phyloP scores from a whole-genome alignment of 2,797 vertebrate species.

The Poeciliopsis paucimaculata region DNA sequence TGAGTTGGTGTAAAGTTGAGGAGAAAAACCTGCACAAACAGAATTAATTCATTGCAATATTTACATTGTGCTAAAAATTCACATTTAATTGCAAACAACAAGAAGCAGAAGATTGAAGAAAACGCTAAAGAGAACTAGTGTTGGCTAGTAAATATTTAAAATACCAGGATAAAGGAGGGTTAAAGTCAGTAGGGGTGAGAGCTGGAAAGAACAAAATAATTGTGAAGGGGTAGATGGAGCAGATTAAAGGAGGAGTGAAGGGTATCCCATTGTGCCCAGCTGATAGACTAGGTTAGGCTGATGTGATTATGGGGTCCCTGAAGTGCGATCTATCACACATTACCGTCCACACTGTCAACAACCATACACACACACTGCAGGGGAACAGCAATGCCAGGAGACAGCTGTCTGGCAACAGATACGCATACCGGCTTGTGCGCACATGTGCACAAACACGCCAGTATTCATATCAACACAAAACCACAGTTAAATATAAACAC shows the following conservation, averaged over 20 bases:
- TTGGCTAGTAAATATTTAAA: conserved; percentile 9
- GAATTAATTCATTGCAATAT: not conserved
- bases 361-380: conserved; percentile 81
- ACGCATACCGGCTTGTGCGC: conserved; percentile 59
- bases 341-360: conserved; percentile 86
- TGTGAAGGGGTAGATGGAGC: conserved; percentile 75
- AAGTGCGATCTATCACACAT: conserved; percentile 89
- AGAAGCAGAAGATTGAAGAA: conserved; percentile 4
- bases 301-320: conserved; percentile 87
- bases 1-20: not conserved
- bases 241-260: conserved; percentile 82
- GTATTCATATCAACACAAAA: conserved; percentile 28
- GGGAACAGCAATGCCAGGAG: conserved; percentile 83
- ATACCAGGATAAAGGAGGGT: conserved; percentile 12
- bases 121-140: not conserved
- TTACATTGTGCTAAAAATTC: not conserved
- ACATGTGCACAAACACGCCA: conserved; percentile 55
- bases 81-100: not conserved
- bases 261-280: conserved; percentile 84
- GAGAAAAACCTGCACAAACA: not conserved
- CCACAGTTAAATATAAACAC: conserved; percentile 20
- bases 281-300: conserved; percentile 85
- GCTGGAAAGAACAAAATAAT: conserved; percentile 39
- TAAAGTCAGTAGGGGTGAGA: conserved; percentile 39
- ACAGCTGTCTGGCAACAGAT: conserved; percentile 82